These are phyloP conservation scores for Pseudomyrmex cubaensis DNA, from an alignment of 1,140 invertebrate genomes.

Conservation along the genomic window DNA sequence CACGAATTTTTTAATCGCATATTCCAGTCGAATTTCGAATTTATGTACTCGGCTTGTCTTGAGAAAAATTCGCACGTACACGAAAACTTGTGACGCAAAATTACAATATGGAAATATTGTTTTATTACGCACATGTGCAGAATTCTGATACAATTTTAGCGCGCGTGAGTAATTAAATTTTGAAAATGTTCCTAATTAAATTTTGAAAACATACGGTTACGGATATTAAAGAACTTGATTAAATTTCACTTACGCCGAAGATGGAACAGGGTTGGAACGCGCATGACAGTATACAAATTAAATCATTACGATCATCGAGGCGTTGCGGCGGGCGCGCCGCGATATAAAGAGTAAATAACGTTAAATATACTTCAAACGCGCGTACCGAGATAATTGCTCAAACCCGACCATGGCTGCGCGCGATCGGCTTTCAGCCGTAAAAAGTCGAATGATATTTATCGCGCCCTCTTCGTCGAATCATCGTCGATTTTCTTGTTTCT, in stretches of 20 bases:
- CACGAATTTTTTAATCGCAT: background rate
- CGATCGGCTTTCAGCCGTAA: constrained; percentile 18
- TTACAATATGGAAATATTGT: too few species aligned
- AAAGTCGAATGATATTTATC: constrained; percentile 58
- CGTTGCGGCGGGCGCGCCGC: constrained; percentile 13
- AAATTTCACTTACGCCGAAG: background rate
- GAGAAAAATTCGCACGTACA: too few species aligned
- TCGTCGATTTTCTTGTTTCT: constrained; percentile 57
- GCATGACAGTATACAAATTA: constrained; percentile 42
- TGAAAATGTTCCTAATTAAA: too few species aligned
- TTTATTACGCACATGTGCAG: too few species aligned
- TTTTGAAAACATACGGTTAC: background rate
- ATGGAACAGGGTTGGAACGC: constrained; percentile 5
- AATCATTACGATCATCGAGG: constrained; percentile 32
- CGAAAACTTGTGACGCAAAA: too few species aligned
- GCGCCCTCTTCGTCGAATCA: constrained; percentile 46
- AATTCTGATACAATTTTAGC: too few species aligned
- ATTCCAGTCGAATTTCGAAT: constrained; percentile 10
- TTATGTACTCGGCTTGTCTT: background rate
- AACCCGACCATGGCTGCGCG: background rate
- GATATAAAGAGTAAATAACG: constrained; percentile 38
- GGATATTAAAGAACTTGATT: constrained; percentile 24
- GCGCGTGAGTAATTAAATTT: too few species aligned
- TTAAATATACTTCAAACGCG: constrained; percentile 27
- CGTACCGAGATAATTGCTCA: constrained; percentile 30